Base-by-base conservation (phyloP, 2,113 vertebrate genomes). In the Thunnus maccoyii region DNA sequence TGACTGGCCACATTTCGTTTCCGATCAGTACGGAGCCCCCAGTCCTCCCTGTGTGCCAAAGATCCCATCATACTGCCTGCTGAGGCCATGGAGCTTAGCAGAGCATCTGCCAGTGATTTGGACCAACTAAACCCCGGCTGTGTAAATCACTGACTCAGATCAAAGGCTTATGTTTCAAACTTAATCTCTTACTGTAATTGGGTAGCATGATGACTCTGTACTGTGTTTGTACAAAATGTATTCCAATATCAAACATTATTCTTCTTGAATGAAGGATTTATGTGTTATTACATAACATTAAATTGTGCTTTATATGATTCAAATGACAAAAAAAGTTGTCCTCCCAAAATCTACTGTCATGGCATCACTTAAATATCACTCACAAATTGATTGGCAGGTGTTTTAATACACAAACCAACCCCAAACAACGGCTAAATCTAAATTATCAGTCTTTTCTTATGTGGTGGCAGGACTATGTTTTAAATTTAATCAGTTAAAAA, bases 71-170 rank as follows among this genome's bases (percentile, higher is more conserved):
- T 69, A 50, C 75, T 66, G 86, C 75, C 89, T 81, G 82, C 88
- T 82, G 83, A 88, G 84, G 82, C 86, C 80, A 27, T 32, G 52
- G 56, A 87, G 87, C 89, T 92, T 80, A 92, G 80, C 72, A 7
- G 83, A 89, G 86, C 88, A 90, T 93, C 93, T 93, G 90, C 87
- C 89, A 77, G 86, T 73, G 81, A 92, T 92, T 90, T 90, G 77
- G 88, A 80, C 93, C 91, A 90, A 90, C 78, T 89, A 91, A 91
- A 90, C 85, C 80, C 82, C 60, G 83, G 65, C 91, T 85, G 85
- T 86, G 71, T 87, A 93, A 92, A 92, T 92, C 86, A 89, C 86
- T 85, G 75, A 89, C 76, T 89, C 84, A 84, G 78, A 93, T 91
- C 87, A 92, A 91, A 90, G 88, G 86, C 84, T 87, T 91, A 82